Base-by-base conservation (phyloP, 2,888 invertebrate genomes). In the Drosophila glabriapex region DNA sequence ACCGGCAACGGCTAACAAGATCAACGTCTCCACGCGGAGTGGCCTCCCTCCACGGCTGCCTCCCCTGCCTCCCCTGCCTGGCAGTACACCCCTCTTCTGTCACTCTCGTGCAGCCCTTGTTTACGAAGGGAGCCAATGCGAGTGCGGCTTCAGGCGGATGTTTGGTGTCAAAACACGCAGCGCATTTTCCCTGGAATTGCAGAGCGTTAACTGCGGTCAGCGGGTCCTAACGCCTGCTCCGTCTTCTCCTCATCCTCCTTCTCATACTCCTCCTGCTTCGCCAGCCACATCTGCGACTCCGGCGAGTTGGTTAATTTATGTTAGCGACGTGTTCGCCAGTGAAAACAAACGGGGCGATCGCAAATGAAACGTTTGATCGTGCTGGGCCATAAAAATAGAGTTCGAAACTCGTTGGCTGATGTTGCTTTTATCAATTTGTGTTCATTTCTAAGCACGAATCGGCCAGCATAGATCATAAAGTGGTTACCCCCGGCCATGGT, bases 91-190 rank as follows among this genome's bases (percentile, higher is more conserved):
- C 28, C 58, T 35, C 55, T 19, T 41, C 55, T 22, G 25, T 7
- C 56, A 33, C 25, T 43, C 29, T 25, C 35, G 35, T 46, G n/a
- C 46, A 62, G 58, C 58, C 58, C 58, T 55, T 55, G 55, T 19
- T 25, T 37, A 4, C 4, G 28, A 3, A 14, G n/a, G 41, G 29
- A 77, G 37, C 73, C 55, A 77, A 74, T 66, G 82, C 53, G 77
- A 73, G 63, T 73, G 84, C 73, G 76, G 88, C 87, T 87, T 83
- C 68, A 68, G 80, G 83, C 88, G 85, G 90, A 89, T 87, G 88
- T 82, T 85, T 83, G 83, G 83, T 87, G 87, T 90, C 88, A 88
- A 87, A 89, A 87, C 90, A 87, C 70, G 77, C 58, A 68, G 66
- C 73, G 55, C 58, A 35, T 58, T 88, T 87, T 89, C 87, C 68